Base-by-base conservation (phyloP, 2,113 vertebrate species). In the Tragulus kanchil region DNA sequence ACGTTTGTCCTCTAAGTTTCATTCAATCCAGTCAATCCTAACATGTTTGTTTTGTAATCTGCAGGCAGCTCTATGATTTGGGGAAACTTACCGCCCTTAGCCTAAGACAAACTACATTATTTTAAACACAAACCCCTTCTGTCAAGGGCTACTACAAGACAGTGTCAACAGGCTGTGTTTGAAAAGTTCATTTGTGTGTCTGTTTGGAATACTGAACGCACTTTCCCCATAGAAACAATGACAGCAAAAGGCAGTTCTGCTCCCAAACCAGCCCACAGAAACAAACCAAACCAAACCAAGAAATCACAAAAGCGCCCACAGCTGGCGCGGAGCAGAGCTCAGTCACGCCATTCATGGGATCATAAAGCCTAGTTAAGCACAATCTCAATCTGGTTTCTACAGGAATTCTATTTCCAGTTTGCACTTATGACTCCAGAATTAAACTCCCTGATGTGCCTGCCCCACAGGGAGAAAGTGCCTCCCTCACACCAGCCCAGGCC, bases 21-120 rank as follows among this genome's bases (percentile, higher is more conserved):
- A 86, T 71, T 94, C 25, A 0, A 25, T 23, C 64, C 87, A 90
- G 95, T 95, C 95, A 96, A 94, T 94, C 77, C 65, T 90, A 96
- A 95, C 54, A 92, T n/a, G 65, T 89, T 75, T 92, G 65, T 86
- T 89, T 71, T 83, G 56, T n/a, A 73, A 83, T 88, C 93, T 96
- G 77, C 65, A 91, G 61, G n/a, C 61, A 91, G 82, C 58, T 94
- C 82, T 61, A 36, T 90, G 73, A 88, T 89, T 96, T 96, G 62
- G n/a, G 78, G 73, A 96, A 96, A 90, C n/a, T 13, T 64, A 82
- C 21, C 25, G n/a, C 31, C 93, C 56, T 83, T 25, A 89, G 85
- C 82, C 85, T 83, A 77, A 96, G 89, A 90, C 86, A 94, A 93
- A 90, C 31, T 16, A 73, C 71, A 95, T 94, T 89, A 96, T 85